Base-by-base conservation (phyloP, 2,888 invertebrate species). In the Cheilosia urbana region DNA sequence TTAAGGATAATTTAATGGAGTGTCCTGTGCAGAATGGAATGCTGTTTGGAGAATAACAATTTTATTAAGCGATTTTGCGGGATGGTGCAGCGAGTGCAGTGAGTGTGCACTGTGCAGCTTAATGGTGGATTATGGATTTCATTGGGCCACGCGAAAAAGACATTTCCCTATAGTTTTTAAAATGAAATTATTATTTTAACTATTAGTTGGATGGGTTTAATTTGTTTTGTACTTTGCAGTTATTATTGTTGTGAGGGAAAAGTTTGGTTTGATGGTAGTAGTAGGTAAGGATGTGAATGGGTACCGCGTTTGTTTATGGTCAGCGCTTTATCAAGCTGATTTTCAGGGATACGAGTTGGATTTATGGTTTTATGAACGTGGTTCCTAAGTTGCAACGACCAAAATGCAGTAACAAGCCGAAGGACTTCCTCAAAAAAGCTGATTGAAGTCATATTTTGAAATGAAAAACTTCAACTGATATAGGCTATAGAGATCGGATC, bases 1-100 rank as follows among this genome's bases (percentile, higher is more conserved):
- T 84, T 84, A 84, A 80, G 80, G 73, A 84, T 71, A 80, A 84
- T 80, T 84, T 80, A 84, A 82, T 77, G 60, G 65, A 72, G 66
- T 72, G 60, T 49, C 47, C 37, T 49, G n/a, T 27, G 24, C 15
- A 51, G 53, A 78, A 72, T 79, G 58, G 60, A 71, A 71, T 55
- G 63, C 42, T 49, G 42, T 60, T 66, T 47, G 40, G 55, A 34
- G 45, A 80, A 84, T 80, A 80, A 62, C 71, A 76, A 84, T 84
- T 84, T 84, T 79, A 71, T 75, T 79, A 68, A 73, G 62, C 47
- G 2, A 51, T 30, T 55, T 55, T 24, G 42, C 34, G 34, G 11
- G 45, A 27, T 17, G 27, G 2, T n/a, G 24, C 47, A 47, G 58
- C 13, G n/a, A 58, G 11, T 58, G 40, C 24, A 53, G 4, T 7